Evolutionary conservation across 2,113 vertebrate genomes (phyloP).

Genomic region (Spea multiplicata): DNA sequence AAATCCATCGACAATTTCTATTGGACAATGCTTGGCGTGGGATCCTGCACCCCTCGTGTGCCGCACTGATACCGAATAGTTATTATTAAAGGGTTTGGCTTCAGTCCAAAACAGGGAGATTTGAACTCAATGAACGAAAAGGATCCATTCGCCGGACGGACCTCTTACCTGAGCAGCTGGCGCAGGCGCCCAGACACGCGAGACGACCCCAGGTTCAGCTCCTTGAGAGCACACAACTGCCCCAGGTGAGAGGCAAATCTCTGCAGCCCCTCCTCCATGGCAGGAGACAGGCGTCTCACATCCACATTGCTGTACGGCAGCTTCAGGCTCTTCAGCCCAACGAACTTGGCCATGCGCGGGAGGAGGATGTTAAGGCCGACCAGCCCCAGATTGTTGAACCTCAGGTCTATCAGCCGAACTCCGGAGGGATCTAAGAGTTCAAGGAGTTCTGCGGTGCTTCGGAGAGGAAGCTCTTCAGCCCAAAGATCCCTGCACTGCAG

Average conservation of each 20-base stretch:
- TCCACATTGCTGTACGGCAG: constrained; percentile 87
- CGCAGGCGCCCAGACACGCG: constrained; percentile 78
- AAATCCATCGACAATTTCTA: no score
- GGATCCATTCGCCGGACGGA: no score
- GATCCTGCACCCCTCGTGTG: no score
- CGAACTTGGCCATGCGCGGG: constrained; percentile 74
- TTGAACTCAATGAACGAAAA: no score
- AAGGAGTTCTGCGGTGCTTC: constrained; percentile 68
- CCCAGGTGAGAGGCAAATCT: constrained; percentile 73
- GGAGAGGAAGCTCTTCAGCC: constrained; percentile 76
- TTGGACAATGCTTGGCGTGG: no score
- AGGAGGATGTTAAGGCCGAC: constrained; percentile 74
- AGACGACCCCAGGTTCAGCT: constrained; percentile 82
- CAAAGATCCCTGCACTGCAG: constrained; percentile 81
- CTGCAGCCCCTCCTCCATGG: constrained; percentile 67
- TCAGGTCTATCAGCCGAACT: constrained; percentile 76
- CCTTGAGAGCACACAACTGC: constrained; percentile 64
- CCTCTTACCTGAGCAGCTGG: constrained; percentile 77
- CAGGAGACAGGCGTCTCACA: constrained; percentile 63
- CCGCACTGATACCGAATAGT: no score
- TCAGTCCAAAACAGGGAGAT: no score
- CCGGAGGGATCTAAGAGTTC: constrained; percentile 64
- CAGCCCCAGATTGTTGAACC: constrained; percentile 80
- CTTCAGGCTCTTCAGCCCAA: constrained; percentile 72
- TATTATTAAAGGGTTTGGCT: no score